A percentile compares a stretch with the other conserved stretches of the same genome.
These are phyloP conservation scores for Xiphorhynchus elegans DNA, from an alignment of 2,113 vertebrate species.

Conservation along the genomic window DNA sequence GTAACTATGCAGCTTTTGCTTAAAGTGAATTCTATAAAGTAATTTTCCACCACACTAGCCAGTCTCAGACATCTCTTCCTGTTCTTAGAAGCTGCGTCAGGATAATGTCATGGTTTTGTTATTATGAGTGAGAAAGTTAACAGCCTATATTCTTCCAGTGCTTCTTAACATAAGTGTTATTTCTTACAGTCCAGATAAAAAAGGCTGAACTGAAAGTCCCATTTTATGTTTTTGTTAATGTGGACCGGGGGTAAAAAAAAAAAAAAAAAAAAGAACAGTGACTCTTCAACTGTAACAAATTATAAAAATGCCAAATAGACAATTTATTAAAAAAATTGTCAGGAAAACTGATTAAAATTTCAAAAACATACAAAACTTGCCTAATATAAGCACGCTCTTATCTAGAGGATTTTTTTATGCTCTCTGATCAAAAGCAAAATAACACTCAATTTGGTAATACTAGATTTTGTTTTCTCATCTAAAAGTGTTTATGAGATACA, in stretches of 20 bases:
- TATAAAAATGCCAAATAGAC: not conserved
- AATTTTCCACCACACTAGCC: not conserved
- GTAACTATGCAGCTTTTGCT: not conserved
- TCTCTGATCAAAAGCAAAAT: not conserved
- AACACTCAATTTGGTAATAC: not conserved
- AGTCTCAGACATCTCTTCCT: not conserved
- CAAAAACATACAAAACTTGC: not conserved
- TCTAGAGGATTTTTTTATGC: not conserved
- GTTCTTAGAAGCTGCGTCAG: not conserved
- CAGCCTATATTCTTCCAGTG: not conserved
- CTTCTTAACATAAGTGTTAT: not conserved
- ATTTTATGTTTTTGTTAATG: not conserved
- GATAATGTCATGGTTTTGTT: not conserved
- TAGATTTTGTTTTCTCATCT: not conserved
- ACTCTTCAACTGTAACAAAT: not conserved
- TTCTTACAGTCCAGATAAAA: not conserved
- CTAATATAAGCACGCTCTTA: not conserved
- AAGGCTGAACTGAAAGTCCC: too few species aligned
- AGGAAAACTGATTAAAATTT: not conserved
- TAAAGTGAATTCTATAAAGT: not conserved
- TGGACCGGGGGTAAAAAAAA: too few species aligned
- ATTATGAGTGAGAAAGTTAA: not conserved
- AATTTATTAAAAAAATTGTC: not conserved
- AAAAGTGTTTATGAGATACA: not conserved
- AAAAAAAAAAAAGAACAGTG: fast-evolving